A percentile compares a stretch with the other conserved stretches of the same genome.
These are phyloP conservation scores for Eptatretus burgeri DNA, from an alignment of 2,113 vertebrate species.

Conservation along the genomic window DNA sequence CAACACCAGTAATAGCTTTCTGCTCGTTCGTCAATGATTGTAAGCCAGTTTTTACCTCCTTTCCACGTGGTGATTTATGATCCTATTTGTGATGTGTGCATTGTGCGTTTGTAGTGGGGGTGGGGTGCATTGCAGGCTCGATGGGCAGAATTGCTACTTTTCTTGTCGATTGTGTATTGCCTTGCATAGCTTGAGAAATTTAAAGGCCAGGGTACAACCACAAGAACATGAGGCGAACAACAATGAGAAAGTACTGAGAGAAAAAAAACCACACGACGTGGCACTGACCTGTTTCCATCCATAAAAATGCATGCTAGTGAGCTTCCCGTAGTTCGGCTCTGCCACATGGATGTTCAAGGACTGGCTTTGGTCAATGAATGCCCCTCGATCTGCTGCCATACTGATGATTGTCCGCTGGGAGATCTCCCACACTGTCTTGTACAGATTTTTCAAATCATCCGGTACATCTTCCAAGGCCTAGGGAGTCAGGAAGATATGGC, in stretches of 20 bases:
- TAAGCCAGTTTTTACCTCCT: too few relatives aligned
- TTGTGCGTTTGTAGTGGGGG: too few relatives aligned
- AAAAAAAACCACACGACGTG: neutral
- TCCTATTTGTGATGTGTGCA: too few relatives aligned
- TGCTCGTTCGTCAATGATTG: too few relatives aligned
- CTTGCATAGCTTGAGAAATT: too few relatives aligned
- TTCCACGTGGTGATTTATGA: too few relatives aligned
- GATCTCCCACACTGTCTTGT: constrained; percentile 94
- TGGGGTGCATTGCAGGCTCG: too few relatives aligned
- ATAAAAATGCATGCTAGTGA: constrained; percentile 93
- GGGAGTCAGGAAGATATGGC: neutral
- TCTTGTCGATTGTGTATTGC: too few relatives aligned
- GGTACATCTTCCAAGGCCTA: constrained; percentile 39
- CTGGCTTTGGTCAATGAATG: constrained; percentile 91
- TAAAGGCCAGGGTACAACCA: too few relatives aligned
- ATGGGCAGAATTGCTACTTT: too few relatives aligned
- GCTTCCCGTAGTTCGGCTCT: constrained; percentile 80
- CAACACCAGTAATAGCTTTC: too few relatives aligned
- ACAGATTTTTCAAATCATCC: constrained; percentile 54
- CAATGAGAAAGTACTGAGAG: fast-evolving
- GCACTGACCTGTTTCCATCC: constrained; percentile 61
- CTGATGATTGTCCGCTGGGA: constrained; percentile 66
- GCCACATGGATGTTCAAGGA: constrained; percentile 89
- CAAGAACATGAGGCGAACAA: too few relatives aligned
- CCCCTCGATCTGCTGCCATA: constrained; percentile 74